phyloP scores from a whole-genome alignment of 1,140 invertebrate species.

The Gonatopus flavifemur region DNA sequence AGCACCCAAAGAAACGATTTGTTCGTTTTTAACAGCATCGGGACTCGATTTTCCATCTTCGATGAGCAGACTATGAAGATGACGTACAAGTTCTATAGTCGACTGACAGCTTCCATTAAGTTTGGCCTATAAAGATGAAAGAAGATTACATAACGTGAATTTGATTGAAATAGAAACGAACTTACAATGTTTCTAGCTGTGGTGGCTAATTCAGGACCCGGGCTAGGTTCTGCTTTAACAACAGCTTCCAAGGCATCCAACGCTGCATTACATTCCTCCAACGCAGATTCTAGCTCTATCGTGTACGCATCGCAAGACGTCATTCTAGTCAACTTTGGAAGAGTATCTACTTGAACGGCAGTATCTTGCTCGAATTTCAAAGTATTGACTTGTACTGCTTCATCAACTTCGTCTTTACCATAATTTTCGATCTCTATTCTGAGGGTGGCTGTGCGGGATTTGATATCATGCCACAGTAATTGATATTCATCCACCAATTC shows the following conservation, averaged over 20 bases:
- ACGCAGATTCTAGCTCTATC: conserved; percentile 69
- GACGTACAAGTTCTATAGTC: conserved; percentile 74
- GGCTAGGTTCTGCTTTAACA: conserved; percentile 57
- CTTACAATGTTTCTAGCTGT: conserved; percentile 61
- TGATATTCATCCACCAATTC: conserved; percentile 71
- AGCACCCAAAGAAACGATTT: conserved; percentile 67
- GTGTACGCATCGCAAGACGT: conserved; percentile 79
- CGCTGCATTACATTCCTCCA: conserved; percentile 64
- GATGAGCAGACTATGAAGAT: conserved; percentile 73
- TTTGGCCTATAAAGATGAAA: conserved; percentile 59
- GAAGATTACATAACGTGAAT: neutral
- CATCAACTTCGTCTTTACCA: conserved; percentile 55
- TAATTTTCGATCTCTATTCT: conserved; percentile 53
- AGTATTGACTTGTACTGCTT: conserved; percentile 72
- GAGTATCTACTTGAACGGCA: conserved; percentile 77
- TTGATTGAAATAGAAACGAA: neutral
- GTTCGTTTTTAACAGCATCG: conserved; percentile 66
- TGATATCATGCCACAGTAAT: conserved; percentile 66
- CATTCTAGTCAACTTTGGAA: conserved; percentile 65
- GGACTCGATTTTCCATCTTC: conserved; percentile 71
- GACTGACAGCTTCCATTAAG: conserved; percentile 71
- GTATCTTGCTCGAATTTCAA: conserved; percentile 74
- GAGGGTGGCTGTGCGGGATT: conserved; percentile 56
- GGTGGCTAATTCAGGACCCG: conserved; percentile 58
- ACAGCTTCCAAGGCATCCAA: conserved; percentile 61